A percentile compares a stretch with the other conserved stretches of the same genome.
phyloP scores from a whole-genome alignment of 2,113 vertebrate genomes.

The Hippopotamus amphibius region DNA sequence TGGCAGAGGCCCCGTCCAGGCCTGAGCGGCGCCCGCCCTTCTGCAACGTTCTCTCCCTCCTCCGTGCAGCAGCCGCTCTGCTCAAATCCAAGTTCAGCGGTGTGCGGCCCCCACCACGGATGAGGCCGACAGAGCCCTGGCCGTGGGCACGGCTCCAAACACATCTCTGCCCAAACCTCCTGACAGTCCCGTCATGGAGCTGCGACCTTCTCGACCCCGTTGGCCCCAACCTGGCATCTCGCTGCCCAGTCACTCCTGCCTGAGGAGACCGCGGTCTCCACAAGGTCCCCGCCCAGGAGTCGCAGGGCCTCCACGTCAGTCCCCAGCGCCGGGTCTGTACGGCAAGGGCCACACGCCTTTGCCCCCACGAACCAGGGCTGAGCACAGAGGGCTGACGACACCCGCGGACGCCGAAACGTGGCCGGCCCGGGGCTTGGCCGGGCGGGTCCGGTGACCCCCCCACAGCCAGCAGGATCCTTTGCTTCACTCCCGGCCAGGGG shows the following conservation, averaged over 20 bases:
- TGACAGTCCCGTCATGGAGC: too few relatives aligned
- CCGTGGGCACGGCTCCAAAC: rapidly evolving
- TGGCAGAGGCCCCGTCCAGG: neutral
- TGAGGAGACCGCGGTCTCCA: neutral
- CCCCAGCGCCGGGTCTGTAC: neutral
- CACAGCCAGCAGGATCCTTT: neutral
- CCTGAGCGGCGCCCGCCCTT: neutral
- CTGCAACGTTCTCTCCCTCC: neutral
- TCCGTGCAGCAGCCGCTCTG: neutral
- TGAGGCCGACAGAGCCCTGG: neutral
- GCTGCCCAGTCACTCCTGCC: neutral
- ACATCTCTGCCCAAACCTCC: neutral
- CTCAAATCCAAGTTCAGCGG: neutral
- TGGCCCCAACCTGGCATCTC: neutral
- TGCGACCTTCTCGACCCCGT: neutral
- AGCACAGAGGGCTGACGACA: neutral
- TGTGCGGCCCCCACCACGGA: neutral
- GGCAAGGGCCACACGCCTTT: neutral
- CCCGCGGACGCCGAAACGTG: neutral
- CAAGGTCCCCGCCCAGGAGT: rapidly evolving
- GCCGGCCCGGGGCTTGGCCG: neutral
- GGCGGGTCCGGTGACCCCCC: neutral
- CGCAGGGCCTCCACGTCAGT: neutral
- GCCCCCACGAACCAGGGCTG: neutral
- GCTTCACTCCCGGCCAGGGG: neutral